Evolutionary conservation across 2,888 invertebrate species (phyloP).

Genomic region (Gonocerus acuteangulatus): DNA sequence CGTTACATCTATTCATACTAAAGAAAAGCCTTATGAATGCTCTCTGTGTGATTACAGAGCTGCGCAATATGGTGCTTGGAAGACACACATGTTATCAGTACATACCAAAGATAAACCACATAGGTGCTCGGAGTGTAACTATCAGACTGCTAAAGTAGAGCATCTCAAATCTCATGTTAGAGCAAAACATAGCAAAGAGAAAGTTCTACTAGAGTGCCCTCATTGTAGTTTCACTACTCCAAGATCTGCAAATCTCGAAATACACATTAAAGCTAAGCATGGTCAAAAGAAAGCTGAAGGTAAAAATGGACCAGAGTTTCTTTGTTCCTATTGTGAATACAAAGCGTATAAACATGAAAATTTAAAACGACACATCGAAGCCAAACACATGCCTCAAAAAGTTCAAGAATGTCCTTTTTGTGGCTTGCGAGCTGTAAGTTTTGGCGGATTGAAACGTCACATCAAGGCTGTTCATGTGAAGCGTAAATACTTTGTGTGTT

Average conservation of each 20-base stretch:
- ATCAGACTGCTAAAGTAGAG: not conserved
- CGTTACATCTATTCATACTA: conserved; percentile 13
- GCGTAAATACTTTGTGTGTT: conserved; percentile 7
- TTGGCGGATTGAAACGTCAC: conserved; percentile 8
- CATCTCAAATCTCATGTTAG: not conserved
- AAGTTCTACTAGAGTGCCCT: conserved; percentile 10
- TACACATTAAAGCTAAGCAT: conserved; percentile 1
- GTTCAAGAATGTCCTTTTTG: conserved; percentile 13
- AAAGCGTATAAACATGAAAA: not conserved
- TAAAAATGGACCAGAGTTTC: not conserved
- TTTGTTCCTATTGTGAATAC: conserved; percentile 11
- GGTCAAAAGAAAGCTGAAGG: too few relatives aligned
- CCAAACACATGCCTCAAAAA: not conserved
- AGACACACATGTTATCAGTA: not conserved
- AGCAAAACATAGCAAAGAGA: not conserved
- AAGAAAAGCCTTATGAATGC: conserved; percentile 16
- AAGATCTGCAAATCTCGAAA: not conserved
- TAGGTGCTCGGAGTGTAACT: conserved; percentile 9
- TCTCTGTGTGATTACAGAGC: conserved; percentile 12
- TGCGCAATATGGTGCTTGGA: conserved; percentile 16
- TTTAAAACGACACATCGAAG: conserved; percentile 6
- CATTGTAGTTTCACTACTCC: conserved; percentile 1
- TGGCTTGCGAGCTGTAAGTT: conserved; percentile 10
- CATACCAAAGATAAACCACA: conserved; percentile 10
- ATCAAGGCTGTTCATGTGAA: conserved; percentile 16